Percentiles rank a stretch among this genome's conserved stretches.
These are phyloP conservation scores for Tursiops truncatus DNA, from an alignment of 2,113 vertebrate species.

Conservation along the genomic window DNA sequence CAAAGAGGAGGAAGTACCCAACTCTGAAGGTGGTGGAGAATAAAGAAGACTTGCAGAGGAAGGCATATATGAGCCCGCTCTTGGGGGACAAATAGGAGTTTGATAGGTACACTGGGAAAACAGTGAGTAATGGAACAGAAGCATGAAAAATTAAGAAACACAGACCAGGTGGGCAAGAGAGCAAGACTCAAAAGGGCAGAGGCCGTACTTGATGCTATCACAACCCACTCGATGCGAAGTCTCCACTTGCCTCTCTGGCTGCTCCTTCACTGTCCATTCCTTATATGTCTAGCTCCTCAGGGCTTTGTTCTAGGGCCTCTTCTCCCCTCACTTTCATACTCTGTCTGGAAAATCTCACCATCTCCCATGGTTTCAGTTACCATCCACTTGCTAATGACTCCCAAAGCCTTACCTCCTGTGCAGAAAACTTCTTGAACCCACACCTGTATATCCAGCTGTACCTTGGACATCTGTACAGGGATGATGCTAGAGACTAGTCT, in stretches of 20 bases:
- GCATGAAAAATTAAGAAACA: slow-evolving; percentile 43
- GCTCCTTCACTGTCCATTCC: not conserved
- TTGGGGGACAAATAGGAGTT: not conserved
- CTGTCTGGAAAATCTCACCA: slow-evolving; percentile 9
- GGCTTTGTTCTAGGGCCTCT: not conserved
- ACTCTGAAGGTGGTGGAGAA: slow-evolving; percentile 29
- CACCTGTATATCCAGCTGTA: not conserved
- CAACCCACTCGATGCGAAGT: not conserved
- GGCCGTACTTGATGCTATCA: not conserved
- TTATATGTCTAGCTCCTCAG: not conserved
- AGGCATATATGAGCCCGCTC: slow-evolving; percentile 1
- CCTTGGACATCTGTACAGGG: not conserved
- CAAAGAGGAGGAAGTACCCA: slow-evolving; percentile 2
- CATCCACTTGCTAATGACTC: not conserved
- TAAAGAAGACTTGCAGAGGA: not conserved
- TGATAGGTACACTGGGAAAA: not conserved
- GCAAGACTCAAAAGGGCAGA: not conserved
- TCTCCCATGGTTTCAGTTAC: slow-evolving; percentile 1
- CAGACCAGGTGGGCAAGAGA: not conserved
- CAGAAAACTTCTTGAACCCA: not conserved
- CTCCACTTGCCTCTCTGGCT: not conserved
- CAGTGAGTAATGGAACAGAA: slow-evolving; percentile 31
- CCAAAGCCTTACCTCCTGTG: not conserved
- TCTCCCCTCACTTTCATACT: slow-evolving; percentile 9
- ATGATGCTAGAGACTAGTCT: not conserved